Base-by-base conservation (phyloP, 2,888 invertebrate genomes). In the Andricus quercusramuli region DNA sequence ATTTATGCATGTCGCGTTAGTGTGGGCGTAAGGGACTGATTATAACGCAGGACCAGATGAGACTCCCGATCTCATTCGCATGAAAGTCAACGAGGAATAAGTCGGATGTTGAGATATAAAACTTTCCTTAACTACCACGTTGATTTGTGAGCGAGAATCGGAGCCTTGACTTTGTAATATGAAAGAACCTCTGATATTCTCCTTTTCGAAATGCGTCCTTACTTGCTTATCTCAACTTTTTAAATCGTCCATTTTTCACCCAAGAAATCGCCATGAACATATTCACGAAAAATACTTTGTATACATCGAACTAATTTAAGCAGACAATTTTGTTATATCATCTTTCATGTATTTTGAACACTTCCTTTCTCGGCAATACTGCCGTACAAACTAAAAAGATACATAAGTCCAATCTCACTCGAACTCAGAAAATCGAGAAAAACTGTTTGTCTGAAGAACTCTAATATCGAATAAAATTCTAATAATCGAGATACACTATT, bases 1-100 rank as follows among this genome's bases (percentile, higher is more conserved):
- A 87, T 87, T 87, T 87, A 87, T 86, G 88, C 83, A 81, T 83
- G 83, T 84, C 83, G 83, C 82, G 86, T 87, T 85, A 66, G 88
- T 86, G 88, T 88, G 87, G 88, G 88, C 88, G 88, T 88, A 82
- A 80, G 78, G 82, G 82, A 78, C 87, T 87, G 87, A 88, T 88
- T 88, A 88, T 86, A 85, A 82, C 67, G 64, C 80, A 44, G 79
- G 78, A 70, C 68, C 68, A 70, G 68, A 70, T 70, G 68, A 70
- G 25, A 70, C 68, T 68, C 67, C 22, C 22, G 44, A 44, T 68
- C 67, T 68, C 68, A 70, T 51, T 70, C 68, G 29, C 47, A 70
- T 51, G 47, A 47, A 47, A 70, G 47, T 11, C 62, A 25, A 62
- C 62, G 25, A 62, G 25, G 15, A 62, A 62, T 25, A 62, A 25